Conservation (phyloP, 2,888 invertebrate species). For the Ornithoptera priamus region DNA sequence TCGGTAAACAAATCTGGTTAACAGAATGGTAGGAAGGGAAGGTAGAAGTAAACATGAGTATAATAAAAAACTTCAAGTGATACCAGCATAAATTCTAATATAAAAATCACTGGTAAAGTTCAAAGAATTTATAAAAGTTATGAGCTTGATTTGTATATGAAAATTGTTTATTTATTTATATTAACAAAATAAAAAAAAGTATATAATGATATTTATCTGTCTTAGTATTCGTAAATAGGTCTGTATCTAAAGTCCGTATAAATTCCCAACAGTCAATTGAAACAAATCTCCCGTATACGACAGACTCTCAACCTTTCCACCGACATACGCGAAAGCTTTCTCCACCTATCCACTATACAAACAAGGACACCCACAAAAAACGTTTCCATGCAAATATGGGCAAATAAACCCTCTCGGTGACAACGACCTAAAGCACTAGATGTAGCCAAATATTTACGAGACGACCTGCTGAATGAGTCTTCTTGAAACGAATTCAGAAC, state of each 20-base stretch:
- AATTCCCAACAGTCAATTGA: conserved; percentile 53
- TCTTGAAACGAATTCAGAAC: no score
- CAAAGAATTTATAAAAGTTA: no score
- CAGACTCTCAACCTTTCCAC: conserved; percentile 53
- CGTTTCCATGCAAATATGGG: conserved; percentile 79
- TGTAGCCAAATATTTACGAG: conserved; percentile 3
- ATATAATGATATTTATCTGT: neutral
- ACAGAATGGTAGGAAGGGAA: neutral
- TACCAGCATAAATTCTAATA: no score
- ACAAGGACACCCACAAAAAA: conserved; percentile 78
- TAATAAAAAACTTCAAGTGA: no score
- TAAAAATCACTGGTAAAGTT: no score
- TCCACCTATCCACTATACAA: conserved; percentile 76
- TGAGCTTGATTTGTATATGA: no score
- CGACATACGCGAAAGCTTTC: conserved; percentile 61
- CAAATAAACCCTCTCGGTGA: conserved; percentile 75
- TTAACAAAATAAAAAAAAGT: neutral
- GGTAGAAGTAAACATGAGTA: neutral
- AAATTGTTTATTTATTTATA: neutral
- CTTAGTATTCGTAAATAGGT: conserved; percentile 19
- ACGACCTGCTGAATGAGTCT: no score
- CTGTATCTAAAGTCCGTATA: conserved; percentile 26
- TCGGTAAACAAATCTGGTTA: conserved; percentile 5
- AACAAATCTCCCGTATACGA: conserved; percentile 64
- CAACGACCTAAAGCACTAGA: conserved; percentile 47